Evolutionary conservation across 2,797 vertebrate species (phyloP), one percentile per base, ranked within the genome.

Genomic region (Gymnothorax javanicus): DNA sequence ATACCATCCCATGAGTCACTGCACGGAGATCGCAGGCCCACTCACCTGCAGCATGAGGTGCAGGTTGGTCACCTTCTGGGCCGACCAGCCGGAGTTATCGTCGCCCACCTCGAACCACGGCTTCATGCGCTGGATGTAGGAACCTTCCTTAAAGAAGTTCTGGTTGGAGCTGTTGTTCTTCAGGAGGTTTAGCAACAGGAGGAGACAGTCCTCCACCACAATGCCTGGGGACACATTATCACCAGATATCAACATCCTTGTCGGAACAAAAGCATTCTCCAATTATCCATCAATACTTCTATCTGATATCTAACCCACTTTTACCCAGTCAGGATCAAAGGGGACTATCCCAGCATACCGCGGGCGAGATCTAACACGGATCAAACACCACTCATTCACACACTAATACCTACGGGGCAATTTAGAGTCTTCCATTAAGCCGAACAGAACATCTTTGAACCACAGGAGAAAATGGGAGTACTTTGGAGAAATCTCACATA

Each of bases 141-240:
- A 99, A 86, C 99, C 98, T 94, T 99, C 99, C 90, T 99, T 99
- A 93, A 99, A 99, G 94, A 99, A 99, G 92, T 99, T 99, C 94
- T 99, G 99, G 93, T 99, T 99, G 92, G 99, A 99, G 94, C 98
- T 99, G 91, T 99, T 99, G 91, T 99, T 99, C 95, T 98, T 99
- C 87, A 99, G 91, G 57, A 99, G 92, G 93, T 99, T 99, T 85
- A 98, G 96, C 60, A 99, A 92, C 62, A 99, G 94, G 59, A 99
- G 95, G 90, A 99, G 96, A 92, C 99, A 99, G 89, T 99, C 99
- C 95, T 99, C 99, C 52, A 99, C 99, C 79, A 99, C 98, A 89
- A 99, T 99, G 82, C 98, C 99, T 99, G 92, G 82, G 60, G 90
- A 7, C 85, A 75, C 4, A 13, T 33, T 33, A n/a, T 5, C 11